Evolutionary conservation across 1,140 invertebrate genomes (phyloP).

Genomic region (Hyles euphorbiae): DNA sequence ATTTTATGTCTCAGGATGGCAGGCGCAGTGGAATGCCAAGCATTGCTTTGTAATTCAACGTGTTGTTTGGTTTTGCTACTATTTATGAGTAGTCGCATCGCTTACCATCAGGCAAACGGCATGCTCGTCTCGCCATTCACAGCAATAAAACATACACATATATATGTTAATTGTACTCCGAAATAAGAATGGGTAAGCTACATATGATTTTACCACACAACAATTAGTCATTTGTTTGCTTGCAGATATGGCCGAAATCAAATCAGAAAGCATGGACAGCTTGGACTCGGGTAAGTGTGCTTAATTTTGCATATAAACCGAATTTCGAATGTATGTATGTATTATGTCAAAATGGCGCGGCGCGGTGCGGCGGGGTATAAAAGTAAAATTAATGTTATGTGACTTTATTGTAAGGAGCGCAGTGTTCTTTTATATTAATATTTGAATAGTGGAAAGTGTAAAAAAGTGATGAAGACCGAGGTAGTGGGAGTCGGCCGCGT

Average conservation of each 20-base stretch:
- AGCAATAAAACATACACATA: no score
- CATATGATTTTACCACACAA: not conserved
- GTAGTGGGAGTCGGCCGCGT: conserved; percentile 44
- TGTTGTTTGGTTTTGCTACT: no score
- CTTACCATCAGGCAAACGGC: no score
- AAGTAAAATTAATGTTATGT: conserved; percentile 13
- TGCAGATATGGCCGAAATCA: conserved; percentile 61
- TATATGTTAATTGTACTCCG: no score
- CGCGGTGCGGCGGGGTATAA: conserved; percentile 14
- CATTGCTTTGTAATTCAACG: no score
- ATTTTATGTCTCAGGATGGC: no score
- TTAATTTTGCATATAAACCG: not conserved
- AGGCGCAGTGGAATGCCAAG: no score
- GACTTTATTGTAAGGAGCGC: conserved; percentile 12
- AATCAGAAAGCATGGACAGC: conserved; percentile 70
- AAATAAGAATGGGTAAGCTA: not conserved
- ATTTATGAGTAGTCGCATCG: no score
- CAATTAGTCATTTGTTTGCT: conserved; percentile 33
- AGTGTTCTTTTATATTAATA: conserved; percentile 45
- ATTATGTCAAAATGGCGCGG: no score
- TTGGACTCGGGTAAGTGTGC: conserved; percentile 63
- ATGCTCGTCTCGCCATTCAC: no score
- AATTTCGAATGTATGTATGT: no score
- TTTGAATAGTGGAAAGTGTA: conserved; percentile 59
- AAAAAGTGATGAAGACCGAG: conserved; percentile 48